Percentiles rank a stretch among this genome's conserved stretches.
These are phyloP conservation scores for Nymphalis urticae DNA, from an alignment of 2,888 invertebrate species.

Conservation along the genomic window DNA sequence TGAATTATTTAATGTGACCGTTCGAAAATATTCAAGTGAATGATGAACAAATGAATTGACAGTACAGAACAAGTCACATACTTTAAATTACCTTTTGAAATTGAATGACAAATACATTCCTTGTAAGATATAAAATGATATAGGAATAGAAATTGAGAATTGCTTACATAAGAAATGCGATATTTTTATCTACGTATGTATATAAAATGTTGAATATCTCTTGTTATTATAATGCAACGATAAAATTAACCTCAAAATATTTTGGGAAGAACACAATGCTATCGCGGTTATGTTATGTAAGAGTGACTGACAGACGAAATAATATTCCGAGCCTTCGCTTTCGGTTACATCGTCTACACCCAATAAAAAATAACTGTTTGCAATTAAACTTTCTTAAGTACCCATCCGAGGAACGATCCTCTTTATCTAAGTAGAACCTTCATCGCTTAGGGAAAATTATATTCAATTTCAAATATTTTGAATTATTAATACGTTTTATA, in stretches of 20 bases:
- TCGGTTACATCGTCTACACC: constrained; percentile 34
- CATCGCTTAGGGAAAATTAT: constrained; percentile 13
- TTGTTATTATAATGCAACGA: too few species aligned
- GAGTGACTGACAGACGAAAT: background rate
- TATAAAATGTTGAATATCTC: too few species aligned
- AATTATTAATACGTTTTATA: background rate
- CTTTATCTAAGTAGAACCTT: constrained; percentile 18
- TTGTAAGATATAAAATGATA: too few species aligned
- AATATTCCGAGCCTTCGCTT: constrained; percentile 22
- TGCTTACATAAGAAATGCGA: too few species aligned
- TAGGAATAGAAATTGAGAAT: too few species aligned
- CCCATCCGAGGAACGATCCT: constrained; percentile 27
- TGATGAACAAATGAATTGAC: too few species aligned
- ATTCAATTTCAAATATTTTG: constrained; percentile 14
- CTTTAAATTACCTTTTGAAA: too few species aligned
- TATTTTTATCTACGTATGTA: too few species aligned
- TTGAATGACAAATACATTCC: too few species aligned
- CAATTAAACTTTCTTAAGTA: constrained; percentile 38
- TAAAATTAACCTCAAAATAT: background rate
- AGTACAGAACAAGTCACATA: too few species aligned
- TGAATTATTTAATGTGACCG: too few species aligned
- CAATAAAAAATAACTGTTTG: constrained; percentile 38
- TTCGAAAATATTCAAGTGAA: too few species aligned
- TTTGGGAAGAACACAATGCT: constrained; percentile 13
- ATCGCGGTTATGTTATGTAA: background rate